Base-by-base conservation (phyloP, 1,140 invertebrate genomes). In the Drosophila baimaii region DNA sequence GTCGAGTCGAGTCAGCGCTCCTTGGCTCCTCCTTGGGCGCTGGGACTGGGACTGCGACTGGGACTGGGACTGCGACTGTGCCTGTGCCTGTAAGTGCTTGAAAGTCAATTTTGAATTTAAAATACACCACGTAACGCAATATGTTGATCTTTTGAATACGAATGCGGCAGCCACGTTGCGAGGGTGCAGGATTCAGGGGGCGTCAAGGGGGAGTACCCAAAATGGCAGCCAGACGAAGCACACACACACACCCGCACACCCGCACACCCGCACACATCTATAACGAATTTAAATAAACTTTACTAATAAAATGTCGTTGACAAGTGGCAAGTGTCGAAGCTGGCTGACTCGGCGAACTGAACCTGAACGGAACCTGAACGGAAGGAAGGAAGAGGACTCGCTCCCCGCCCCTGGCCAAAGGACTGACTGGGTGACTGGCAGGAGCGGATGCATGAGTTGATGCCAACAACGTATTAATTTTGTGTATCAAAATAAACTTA, bases 81-180 rank as follows among this genome's bases (percentile, higher is more conserved):
- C 46, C 47, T 19, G 10, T 31, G 74, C 47, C 69, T 78, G 84
- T 84, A 89, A 88, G 84, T 88, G 80, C 84, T 88, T 77, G 80
- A 89, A 89, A 89, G 84, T 88, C 84, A 88, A 88, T 88, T 88
- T 88, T 84, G 84, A 88, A 89, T 88, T 88, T 89, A 89, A 88
- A 88, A 88, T 89, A 89, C 84, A 80, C 84, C 84, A 88, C 84
- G 84, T 88, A 88, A 88, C 80, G 84, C 84, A 88, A 88, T 88
- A 88, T 89, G 84, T 88, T 88, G 84, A 88, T 88, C 84, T 88
- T 88, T 88, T 88, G 84, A 88, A 88, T 89, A 88, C 84, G 84
- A 88, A 88, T 89, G 84, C 80, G 84, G 65, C 81, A 86, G 80
- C 69, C 77, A 81, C 77, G 69, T 43, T 49, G 49, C 39, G 37